Evolutionary conservation across 2,113 vertebrate species (phyloP).

Genomic region (Gadus chalcogrammus): DNA sequence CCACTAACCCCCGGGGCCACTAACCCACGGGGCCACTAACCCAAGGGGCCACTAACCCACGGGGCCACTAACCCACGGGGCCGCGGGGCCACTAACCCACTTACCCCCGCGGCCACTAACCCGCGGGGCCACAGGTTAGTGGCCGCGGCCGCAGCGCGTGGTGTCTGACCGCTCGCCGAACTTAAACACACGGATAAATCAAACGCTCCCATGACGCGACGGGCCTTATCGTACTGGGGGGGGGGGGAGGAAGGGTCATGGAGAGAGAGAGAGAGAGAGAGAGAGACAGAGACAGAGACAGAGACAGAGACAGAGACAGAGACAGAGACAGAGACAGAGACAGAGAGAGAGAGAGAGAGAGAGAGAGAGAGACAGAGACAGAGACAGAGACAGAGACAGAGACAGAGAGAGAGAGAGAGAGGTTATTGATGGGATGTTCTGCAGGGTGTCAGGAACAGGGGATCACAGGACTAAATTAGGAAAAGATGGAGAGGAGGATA

Average conservation of each 20-base stretch:
- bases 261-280: not conserved
- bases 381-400: not conserved
- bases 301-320: no score
- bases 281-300: not conserved
- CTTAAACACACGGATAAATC: slow-evolving; percentile 70
- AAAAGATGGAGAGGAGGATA: slow-evolving; percentile 22
- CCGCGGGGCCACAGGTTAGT: slow-evolving; percentile 8
- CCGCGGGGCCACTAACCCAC: no score
- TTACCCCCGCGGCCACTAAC: no score
- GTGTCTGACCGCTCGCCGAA: slow-evolving; percentile 50
- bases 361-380: not conserved
- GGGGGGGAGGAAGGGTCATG: not conserved
- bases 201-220: slow-evolving; percentile 35
- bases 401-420: not conserved
- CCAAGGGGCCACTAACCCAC: slow-evolving; percentile 22
- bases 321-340: no score
- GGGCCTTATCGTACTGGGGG: no score
- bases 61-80: no score
- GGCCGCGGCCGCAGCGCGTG: slow-evolving; percentile 41
- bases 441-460: not conserved
- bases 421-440: not conserved
- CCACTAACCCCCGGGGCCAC: slow-evolving; percentile 24
- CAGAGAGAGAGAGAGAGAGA: slow-evolving; percentile 3
- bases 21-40: no score
- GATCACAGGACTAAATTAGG: not conserved